Evolutionary conservation across 2,113 vertebrate species (phyloP).

Genomic region (Oncorhynchus masou): DNA sequence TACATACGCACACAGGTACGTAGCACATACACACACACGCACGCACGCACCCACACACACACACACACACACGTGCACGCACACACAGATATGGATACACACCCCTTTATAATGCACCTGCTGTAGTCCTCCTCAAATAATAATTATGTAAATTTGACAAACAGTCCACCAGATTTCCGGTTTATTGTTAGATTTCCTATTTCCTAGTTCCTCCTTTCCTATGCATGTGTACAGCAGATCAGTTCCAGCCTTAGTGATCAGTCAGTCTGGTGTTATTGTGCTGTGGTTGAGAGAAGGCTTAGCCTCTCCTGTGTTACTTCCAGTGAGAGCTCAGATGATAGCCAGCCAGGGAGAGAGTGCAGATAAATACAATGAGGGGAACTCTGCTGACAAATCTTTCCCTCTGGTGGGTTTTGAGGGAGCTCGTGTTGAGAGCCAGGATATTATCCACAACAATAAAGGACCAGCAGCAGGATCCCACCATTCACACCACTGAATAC

Average conservation of each 20-base stretch:
- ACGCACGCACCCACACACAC: slow-evolving; percentile 1
- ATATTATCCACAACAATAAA: background rate
- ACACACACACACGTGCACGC: background rate
- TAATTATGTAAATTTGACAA: slow-evolving; percentile 23
- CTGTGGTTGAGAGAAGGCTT: background rate
- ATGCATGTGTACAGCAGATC: background rate
- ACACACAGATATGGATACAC: slow-evolving; percentile 6
- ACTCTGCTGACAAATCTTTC: background rate
- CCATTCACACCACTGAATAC: background rate
- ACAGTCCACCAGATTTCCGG: background rate
- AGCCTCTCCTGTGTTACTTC: background rate
- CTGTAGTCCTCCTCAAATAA: background rate
- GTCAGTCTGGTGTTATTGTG: background rate
- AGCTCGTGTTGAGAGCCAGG: background rate
- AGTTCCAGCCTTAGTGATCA: background rate
- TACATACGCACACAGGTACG: background rate
- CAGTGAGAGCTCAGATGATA: background rate
- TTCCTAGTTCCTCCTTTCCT: too few relatives aligned
- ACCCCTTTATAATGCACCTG: background rate
- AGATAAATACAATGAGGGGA: background rate
- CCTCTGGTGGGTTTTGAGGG: background rate
- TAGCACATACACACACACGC: slow-evolving; percentile 15
- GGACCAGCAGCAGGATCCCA: background rate
- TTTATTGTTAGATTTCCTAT: background rate
- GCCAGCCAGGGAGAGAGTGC: background rate